Evolutionary conservation across 2,888 invertebrate genomes (phyloP).

Genomic region (Standfussiana lucernea): DNA sequence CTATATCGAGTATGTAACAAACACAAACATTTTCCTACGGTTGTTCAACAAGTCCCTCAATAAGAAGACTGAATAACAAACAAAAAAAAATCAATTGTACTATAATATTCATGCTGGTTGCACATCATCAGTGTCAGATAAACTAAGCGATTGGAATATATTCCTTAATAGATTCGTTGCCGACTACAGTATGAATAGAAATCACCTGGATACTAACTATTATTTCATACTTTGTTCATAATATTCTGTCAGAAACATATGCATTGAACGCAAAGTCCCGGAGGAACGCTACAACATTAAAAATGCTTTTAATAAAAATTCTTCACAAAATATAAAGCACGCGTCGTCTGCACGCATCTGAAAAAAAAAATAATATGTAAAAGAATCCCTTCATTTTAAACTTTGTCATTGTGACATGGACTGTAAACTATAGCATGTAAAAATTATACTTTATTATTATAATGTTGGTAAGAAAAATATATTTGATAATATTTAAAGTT

Average conservation of each 20-base stretch:
- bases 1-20: slow-evolving; percentile 13
- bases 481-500: slow-evolving; percentile 4
- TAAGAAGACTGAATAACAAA: slow-evolving; percentile 5
- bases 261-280: slow-evolving; percentile 24
- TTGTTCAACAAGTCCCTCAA: neutral
- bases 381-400: neutral
- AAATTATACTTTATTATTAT: neutral
- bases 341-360: slow-evolving; percentile 67
- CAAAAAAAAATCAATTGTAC: slow-evolving; percentile 16
- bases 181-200: slow-evolving; percentile 35
- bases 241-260: slow-evolving; percentile 30
- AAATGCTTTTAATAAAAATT: slow-evolving; percentile 62
- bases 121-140: slow-evolving; percentile 28
- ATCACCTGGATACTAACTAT: slow-evolving; percentile 47
- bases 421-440: neutral
- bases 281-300: slow-evolving; percentile 42
- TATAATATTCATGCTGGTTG: slow-evolving; percentile 36
- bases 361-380: slow-evolving; percentile 49
- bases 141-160: slow-evolving; percentile 33
- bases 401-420: slow-evolving; percentile 1
- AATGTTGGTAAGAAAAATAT: slow-evolving; percentile 11
- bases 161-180: slow-evolving; percentile 41
- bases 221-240: slow-evolving; percentile 42
- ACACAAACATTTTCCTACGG: neutral
- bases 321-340: slow-evolving; percentile 65